A percentile compares a stretch with the other conserved stretches of the same genome.
These are phyloP conservation scores for Meriones psammophilus DNA, from an alignment of 2,797 vertebrate genomes.

Conservation along the genomic window DNA sequence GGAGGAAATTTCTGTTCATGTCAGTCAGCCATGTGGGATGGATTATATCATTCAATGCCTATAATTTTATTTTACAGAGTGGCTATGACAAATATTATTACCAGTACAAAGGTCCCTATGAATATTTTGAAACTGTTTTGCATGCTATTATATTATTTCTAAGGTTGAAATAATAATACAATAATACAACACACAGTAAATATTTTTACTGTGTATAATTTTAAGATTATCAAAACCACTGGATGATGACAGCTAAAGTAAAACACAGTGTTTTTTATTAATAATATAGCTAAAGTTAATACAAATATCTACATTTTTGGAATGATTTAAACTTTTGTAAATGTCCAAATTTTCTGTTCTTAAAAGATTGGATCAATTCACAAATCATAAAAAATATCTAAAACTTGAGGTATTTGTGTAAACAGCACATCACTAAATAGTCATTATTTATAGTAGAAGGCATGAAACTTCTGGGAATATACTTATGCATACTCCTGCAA, in stretches of 20 bases:
- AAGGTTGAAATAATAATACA: background rate
- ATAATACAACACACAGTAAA: background rate
- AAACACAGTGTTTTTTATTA: background rate
- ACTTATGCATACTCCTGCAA: background rate
- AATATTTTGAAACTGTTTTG: background rate
- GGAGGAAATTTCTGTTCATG: background rate
- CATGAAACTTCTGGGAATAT: background rate
- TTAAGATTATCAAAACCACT: background rate
- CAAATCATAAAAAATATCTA: constrained; percentile 16
- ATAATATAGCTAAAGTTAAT: constrained; percentile 2
- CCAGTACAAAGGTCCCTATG: background rate
- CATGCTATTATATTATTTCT: background rate
- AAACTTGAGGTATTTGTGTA: constrained; percentile 33
- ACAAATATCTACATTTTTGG: background rate
- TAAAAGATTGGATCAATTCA: constrained; percentile 8
- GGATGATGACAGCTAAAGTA: background rate
- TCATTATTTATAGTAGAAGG: background rate
- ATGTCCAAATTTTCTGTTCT: background rate
- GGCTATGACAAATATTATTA: background rate
- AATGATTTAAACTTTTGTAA: background rate
- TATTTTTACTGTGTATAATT: background rate
- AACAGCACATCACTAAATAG: background rate
- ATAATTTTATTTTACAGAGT: constrained; percentile 36
- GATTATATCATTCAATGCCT: background rate
- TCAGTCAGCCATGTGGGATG: background rate